Conservation (phyloP, 2,888 invertebrate genomes). For the Tenthredo livida region DNA sequence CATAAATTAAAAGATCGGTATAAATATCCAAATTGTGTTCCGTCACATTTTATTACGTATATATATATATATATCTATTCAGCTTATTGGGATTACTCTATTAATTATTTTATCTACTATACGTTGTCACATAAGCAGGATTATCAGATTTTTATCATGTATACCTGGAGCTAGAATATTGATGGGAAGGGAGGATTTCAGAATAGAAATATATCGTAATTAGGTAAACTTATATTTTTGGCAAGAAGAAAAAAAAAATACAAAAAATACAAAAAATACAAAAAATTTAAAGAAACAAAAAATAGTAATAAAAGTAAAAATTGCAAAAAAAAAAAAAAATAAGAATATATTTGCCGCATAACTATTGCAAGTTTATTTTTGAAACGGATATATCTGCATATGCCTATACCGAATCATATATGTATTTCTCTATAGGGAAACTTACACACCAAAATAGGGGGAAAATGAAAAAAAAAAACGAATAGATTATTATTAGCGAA, state of each 20-base stretch:
- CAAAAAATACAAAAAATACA: not conserved
- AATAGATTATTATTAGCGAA: not conserved
- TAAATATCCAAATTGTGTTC: not conserved
- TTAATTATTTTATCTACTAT: not conserved
- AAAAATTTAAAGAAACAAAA: not conserved
- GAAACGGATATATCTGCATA: slow-evolving; percentile 50
- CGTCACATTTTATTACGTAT: not conserved
- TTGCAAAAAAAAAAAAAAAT: slow-evolving; percentile 17
- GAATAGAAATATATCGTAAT: slow-evolving; percentile 37
- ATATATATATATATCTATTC: not conserved
- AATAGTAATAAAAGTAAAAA: not conserved
- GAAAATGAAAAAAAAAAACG: not conserved
- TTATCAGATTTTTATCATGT: not conserved
- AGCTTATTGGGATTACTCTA: not conserved
- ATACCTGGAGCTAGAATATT: not conserved
- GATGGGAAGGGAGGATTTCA: not conserved
- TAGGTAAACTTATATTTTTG: slow-evolving; percentile 42
- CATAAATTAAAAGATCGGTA: not conserved
- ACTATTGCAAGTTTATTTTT: slow-evolving; percentile 56
- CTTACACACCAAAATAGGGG: too few relatives aligned
- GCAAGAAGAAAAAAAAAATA: not conserved
- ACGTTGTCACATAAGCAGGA: not conserved
- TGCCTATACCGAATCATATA: slow-evolving; percentile 33
- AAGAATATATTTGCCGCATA: too few relatives aligned
- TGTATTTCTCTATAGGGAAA: slow-evolving; percentile 7